Evolutionary conservation across 2,113 vertebrate species (phyloP).

Genomic region (Lepus europaeus): DNA sequence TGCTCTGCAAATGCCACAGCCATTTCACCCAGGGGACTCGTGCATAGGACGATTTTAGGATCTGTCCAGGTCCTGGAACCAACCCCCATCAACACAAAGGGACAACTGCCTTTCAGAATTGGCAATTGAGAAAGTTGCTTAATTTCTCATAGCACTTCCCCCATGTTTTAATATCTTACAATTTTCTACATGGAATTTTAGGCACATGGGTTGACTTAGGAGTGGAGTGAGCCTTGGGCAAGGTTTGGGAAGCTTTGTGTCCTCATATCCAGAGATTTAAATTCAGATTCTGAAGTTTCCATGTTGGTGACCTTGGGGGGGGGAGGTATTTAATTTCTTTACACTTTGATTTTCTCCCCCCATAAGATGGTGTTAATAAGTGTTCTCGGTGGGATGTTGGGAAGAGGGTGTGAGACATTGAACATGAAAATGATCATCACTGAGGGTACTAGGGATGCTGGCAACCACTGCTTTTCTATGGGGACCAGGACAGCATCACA

Average conservation of each 20-base stretch:
- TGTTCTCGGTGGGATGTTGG: neutral
- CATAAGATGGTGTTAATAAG: neutral
- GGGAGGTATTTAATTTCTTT: neutral
- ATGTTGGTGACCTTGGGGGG: neutral
- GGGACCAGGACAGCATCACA: neutral
- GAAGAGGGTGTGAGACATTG: neutral
- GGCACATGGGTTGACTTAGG: neutral
- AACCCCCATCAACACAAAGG: too few species aligned
- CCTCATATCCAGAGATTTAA: neutral
- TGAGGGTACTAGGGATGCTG: neutral
- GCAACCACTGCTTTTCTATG: neutral
- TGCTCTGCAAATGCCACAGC: too few species aligned
- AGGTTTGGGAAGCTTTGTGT: neutral
- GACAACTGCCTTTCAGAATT: neutral
- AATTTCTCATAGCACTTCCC: neutral
- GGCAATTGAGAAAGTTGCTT: neutral
- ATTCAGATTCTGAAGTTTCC: neutral
- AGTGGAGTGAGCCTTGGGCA: rapidly evolving
- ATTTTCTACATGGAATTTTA: neutral
- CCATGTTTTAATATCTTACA: neutral
- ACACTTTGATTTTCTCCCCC: neutral
- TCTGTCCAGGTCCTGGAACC: too few species aligned
- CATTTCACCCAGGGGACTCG: too few species aligned
- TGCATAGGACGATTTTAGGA: too few species aligned
- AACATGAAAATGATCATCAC: neutral